Conservation (phyloP, 1,140 invertebrate species). For the Bombus breviceps region DNA sequence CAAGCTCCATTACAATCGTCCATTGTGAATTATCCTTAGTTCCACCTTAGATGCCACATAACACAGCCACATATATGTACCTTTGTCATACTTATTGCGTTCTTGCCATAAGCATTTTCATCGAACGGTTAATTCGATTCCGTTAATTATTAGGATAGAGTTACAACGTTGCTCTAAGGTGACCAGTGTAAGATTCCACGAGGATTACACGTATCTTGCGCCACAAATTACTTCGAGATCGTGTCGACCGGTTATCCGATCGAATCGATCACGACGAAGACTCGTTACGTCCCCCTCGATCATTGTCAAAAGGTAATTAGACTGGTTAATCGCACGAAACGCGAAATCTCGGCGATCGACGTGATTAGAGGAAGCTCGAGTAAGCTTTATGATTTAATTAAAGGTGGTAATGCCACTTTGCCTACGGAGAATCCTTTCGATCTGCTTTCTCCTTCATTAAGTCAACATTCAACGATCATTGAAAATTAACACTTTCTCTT, state of each 20-base stretch:
- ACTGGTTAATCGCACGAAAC: background rate
- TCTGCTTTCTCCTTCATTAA: slow-evolving; percentile 32
- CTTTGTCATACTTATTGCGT: background rate
- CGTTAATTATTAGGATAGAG: slow-evolving; percentile 15
- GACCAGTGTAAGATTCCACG: background rate
- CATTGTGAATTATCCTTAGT: background rate
- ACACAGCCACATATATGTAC: background rate
- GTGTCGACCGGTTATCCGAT: slow-evolving; percentile 4
- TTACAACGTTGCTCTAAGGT: background rate
- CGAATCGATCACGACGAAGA: background rate
- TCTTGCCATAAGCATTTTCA: background rate
- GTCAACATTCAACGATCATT: background rate
- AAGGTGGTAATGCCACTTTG: background rate
- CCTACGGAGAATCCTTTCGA: background rate
- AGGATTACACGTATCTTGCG: background rate
- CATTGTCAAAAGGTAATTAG: slow-evolving; percentile 22
- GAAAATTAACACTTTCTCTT: slow-evolving; percentile 27
- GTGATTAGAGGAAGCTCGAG: background rate
- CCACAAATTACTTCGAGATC: background rate
- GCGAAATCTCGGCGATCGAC: background rate
- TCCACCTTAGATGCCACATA: background rate
- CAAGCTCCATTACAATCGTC: background rate
- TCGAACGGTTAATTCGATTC: slow-evolving; percentile 18
- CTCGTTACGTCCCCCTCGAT: background rate
- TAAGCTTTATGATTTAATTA: slow-evolving; percentile 6